Base-by-base conservation (phyloP, 2,888 invertebrate species). In the Apocheima hispidaria region DNA sequence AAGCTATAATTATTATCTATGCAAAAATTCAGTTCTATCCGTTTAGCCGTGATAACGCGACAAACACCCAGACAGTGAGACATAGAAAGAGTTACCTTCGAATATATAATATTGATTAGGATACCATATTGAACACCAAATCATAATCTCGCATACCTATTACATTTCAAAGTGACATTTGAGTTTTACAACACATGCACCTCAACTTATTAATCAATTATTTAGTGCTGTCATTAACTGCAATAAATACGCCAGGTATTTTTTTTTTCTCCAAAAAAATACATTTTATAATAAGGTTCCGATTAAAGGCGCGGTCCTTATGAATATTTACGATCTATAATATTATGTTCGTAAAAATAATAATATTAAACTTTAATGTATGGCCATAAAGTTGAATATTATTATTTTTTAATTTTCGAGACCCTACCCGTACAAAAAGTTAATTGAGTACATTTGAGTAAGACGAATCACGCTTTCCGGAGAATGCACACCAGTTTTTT, bases 321-420 rank as follows among this genome's bases (percentile, higher is more conserved):
- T 75, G 68, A 74, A 73, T 77, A 79, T 80, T 78, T 74, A 79
- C 75, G 74, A 70, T 61, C 46, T 59, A 63, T 55, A 12, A 46
- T 18, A 46, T 18, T 30, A 18, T 18, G 18, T 30, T 18, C 30
- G 30, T 30, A 46, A 46, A 44, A 46, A 46, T 46, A 46, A 46
- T 46, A 46, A 46, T 46, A 46, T 46, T 30, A 18, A 46, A 18
- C 30, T 46, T 46, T 46, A 46, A 46, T 46, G 30, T 14, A 20
- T 36, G 59, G 60, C 56, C 58, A 60, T 64, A 62, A 44, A 60
- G 64, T 63, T 64, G 62, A 63, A 62, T 66, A 63, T 69, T 70
- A 54, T 63, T 62, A 56, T 63, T 62, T 65, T 60, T 67, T 66
- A 56, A 60, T 58, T 67, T 66, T 69, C 53, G 54, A 59, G 52